phyloP scores from a whole-genome alignment of 1,140 invertebrate species.

The Argopecten irradians region DNA sequence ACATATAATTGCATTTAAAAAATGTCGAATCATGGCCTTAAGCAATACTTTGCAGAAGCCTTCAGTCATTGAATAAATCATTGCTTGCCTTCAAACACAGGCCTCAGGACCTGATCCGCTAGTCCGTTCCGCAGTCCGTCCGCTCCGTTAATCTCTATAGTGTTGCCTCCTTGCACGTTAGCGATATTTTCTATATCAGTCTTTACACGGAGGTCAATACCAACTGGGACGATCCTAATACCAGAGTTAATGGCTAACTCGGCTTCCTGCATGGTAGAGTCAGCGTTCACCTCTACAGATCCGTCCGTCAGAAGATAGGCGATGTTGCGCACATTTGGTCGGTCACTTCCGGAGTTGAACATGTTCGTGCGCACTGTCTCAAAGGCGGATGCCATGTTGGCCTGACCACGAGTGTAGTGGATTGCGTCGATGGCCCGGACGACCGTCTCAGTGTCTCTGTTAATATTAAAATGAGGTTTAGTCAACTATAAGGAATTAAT shows the following conservation, averaged over 20 bases:
- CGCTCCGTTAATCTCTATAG: constrained; percentile 55
- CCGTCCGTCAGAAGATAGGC: constrained; percentile 71
- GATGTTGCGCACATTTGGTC: constrained; percentile 64
- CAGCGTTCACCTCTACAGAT: constrained; percentile 60
- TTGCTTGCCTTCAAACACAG: constrained; percentile 64
- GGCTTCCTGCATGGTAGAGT: constrained; percentile 63
- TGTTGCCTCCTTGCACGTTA: constrained; percentile 58
- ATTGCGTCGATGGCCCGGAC: constrained; percentile 60
- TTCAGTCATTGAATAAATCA: too few relatives aligned
- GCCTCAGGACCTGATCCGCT: constrained; percentile 61
- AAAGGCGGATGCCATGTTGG: constrained; percentile 71
- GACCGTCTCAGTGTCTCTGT: constrained; percentile 56
- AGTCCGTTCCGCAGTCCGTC: constrained; percentile 18
- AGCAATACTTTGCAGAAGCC: too few relatives aligned
- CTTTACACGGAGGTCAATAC: constrained; percentile 59
- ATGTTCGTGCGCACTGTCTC: constrained; percentile 60
- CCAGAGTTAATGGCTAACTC: constrained; percentile 65
- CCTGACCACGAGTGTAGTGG: constrained; percentile 64
- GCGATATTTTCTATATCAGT: constrained; percentile 68
- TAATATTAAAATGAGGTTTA: neutral
- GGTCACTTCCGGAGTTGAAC: constrained; percentile 66
- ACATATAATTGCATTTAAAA: too few relatives aligned
- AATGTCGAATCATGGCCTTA: too few relatives aligned
- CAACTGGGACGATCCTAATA: constrained; percentile 67
- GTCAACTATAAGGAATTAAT: constrained; percentile 25